phyloP scores from a whole-genome alignment of 2,888 invertebrate genomes.

The Alviniconcha strummeri region DNA sequence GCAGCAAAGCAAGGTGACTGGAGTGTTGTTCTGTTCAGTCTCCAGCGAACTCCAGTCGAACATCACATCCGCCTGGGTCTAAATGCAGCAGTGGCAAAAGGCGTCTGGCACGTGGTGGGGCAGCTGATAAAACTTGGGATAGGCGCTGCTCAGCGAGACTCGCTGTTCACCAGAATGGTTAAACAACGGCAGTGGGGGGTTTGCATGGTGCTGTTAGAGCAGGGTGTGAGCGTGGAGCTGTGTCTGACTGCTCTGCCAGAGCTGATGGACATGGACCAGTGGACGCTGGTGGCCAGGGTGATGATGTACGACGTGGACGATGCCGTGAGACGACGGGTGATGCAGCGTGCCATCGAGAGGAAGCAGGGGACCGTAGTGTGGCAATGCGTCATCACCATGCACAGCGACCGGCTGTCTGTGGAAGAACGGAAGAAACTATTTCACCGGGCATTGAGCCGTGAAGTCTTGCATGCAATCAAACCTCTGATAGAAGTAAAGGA shows the following conservation, averaged over 20 bases:
- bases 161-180: no score
- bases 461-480: constrained; percentile 1
- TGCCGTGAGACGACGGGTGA: neutral
- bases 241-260: constrained; percentile 16
- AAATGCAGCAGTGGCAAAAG: neutral
- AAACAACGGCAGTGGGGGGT: no score
- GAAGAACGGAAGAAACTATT: neutral
- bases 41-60: neutral
- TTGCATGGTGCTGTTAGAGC: neutral
- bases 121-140: no score
- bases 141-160: no score
- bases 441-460: constrained; percentile 9
- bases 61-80: no score
- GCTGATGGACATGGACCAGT: constrained; percentile 18
- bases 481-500: constrained; percentile 9
- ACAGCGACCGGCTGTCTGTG: neutral
- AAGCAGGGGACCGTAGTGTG: neutral
- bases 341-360: neutral
- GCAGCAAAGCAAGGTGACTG: neutral
- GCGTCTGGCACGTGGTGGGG: no score
- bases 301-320: neutral
- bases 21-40: neutral
- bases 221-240: neutral
- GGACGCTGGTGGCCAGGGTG: constrained; percentile 16
- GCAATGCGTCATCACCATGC: neutral